These are phyloP conservation scores for Phortica variegata DNA, from an alignment of 1,140 invertebrate genomes.

Conservation along the genomic window DNA sequence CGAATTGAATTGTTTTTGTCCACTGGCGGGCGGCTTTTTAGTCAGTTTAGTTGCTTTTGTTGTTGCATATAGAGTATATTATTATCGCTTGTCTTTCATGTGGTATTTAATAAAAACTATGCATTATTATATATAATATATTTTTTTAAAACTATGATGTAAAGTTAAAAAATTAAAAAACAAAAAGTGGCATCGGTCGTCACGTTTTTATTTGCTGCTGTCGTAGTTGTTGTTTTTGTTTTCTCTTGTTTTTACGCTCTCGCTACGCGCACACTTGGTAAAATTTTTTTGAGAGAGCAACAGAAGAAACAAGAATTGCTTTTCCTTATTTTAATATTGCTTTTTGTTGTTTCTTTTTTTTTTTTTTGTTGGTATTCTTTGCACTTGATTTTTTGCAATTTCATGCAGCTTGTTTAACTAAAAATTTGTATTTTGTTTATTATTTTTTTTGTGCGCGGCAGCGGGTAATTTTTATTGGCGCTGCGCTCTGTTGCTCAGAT, in stretches of 20 bases:
- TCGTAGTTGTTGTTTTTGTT: conserved; percentile 5
- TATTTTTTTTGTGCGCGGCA: too few relatives aligned
- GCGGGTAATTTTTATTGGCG: too few relatives aligned
- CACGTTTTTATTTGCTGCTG: conserved; percentile 4
- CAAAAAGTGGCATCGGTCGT: conserved; percentile 4
- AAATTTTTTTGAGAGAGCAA: too few relatives aligned
- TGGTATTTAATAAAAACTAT: conserved; percentile 3
- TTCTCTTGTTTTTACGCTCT: conserved; percentile 17
- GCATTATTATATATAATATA: conserved; percentile 10
- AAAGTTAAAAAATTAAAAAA: conserved; percentile 5
- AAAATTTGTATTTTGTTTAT: too few relatives aligned
- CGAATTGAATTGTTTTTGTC: too few relatives aligned
- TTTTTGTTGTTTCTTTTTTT: conserved; percentile 17
- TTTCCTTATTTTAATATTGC: conserved; percentile 34
- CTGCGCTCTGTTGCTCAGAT: too few relatives aligned
- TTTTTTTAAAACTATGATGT: conserved; percentile 1
- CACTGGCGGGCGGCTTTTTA: neutral
- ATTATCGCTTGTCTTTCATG: conserved; percentile 11
- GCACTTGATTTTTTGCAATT: conserved; percentile 9
- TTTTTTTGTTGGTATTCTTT: conserved; percentile 16
- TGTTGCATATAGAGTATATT: too few relatives aligned
- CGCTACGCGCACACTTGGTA: too few relatives aligned
- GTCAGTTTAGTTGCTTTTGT: conserved; percentile 1
- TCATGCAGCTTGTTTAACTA: too few relatives aligned
- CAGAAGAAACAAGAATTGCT: too few relatives aligned